These are phyloP conservation scores for Coptodon bakossiorum DNA, from an alignment of 2,113 vertebrate genomes.

Conservation along the genomic window DNA sequence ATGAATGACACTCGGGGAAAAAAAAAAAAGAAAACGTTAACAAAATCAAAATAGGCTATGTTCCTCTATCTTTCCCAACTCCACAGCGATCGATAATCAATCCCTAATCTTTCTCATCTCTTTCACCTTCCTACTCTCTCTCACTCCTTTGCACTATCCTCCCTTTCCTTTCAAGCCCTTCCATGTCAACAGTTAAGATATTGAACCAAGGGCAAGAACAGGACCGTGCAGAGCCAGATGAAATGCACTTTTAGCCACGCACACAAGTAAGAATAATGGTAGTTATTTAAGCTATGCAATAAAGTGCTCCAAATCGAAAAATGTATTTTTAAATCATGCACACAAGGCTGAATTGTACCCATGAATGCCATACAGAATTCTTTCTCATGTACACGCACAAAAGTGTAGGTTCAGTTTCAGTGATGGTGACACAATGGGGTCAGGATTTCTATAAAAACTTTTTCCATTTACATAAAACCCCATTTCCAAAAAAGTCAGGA, in stretches of 20 bases:
- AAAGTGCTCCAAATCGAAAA: neutral
- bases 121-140: slow-evolving; percentile 2
- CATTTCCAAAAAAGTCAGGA: neutral
- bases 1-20: neutral
- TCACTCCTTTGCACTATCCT: neutral
- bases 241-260: neutral
- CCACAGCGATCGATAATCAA: slow-evolving; percentile 58
- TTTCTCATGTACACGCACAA: neutral
- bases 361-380: neutral
- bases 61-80: slow-evolving; percentile 43
- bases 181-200: slow-evolving; percentile 8
- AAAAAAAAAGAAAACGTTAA: neutral
- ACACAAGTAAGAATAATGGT: neutral
- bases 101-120: slow-evolving; percentile 52
- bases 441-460: neutral
- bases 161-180: neutral
- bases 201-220: slow-evolving; percentile 1
- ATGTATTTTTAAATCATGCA: neutral
- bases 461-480: neutral
- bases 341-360: neutral
- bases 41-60: slow-evolving; percentile 43
- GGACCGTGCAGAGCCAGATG: neutral
- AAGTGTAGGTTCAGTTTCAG: neutral
- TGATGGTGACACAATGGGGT: neutral
- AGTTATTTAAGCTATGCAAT: neutral